Percentiles rank a stretch among this genome's conserved stretches.
These are phyloP conservation scores for Poeciliopsis occidentalis DNA, from an alignment of 2,113 vertebrate genomes.

Conservation along the genomic window DNA sequence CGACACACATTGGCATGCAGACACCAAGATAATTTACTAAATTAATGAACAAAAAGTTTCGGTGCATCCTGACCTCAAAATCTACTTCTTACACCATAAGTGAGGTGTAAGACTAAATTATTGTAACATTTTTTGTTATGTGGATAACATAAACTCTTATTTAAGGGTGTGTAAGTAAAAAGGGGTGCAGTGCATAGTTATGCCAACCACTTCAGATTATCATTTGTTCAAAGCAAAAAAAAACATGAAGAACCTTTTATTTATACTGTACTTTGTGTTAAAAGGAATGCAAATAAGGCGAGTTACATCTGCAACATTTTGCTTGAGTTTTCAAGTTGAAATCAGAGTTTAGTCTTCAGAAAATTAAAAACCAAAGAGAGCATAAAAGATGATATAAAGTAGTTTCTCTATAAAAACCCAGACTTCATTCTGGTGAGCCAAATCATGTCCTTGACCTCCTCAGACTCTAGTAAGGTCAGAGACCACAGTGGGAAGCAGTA, in stretches of 20 bases:
- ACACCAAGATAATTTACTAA: slow-evolving; percentile 1
- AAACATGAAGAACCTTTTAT: neutral
- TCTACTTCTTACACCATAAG: neutral
- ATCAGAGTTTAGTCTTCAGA: neutral
- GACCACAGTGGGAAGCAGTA: slow-evolving; percentile 3
- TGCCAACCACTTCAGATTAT: no score
- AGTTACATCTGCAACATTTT: neutral
- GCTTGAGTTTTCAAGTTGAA: neutral
- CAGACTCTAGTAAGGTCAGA: slow-evolving; percentile 5
- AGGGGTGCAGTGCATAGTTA: no score
- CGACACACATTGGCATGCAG: slow-evolving; percentile 25
- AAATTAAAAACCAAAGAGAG: no score
- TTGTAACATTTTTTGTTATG: neutral
- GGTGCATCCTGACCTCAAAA: neutral
- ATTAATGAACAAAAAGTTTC: slow-evolving; percentile 26
- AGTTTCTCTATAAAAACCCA: neutral
- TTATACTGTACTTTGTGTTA: no score
- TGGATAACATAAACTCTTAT: no score
- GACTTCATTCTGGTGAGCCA: neutral
- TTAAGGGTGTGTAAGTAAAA: no score
- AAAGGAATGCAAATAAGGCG: neutral
- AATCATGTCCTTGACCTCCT: slow-evolving; percentile 12
- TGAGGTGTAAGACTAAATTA: neutral
- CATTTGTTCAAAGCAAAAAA: no score
- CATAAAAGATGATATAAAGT: neutral